A percentile compares a stretch with the other conserved stretches of the same genome.
Conservation (phyloP, 1,140 invertebrate genomes). For the Atta colombica region DNA sequence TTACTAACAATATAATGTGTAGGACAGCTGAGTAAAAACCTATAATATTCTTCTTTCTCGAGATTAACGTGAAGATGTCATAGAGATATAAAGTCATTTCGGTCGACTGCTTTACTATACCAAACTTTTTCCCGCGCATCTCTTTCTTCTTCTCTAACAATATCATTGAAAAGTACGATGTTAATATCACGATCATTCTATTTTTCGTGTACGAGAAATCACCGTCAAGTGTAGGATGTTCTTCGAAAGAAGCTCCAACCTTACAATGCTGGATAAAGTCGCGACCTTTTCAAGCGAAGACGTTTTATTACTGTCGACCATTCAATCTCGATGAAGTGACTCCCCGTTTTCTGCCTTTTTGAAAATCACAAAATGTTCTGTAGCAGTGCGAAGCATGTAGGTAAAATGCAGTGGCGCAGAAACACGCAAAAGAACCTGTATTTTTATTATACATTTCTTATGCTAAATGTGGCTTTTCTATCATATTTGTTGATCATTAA, state of each 20-base stretch:
- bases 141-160: slow-evolving; percentile 53
- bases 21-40: not conserved
- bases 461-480: slow-evolving; percentile 1
- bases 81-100: slow-evolving; percentile 65
- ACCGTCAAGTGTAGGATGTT: slow-evolving; percentile 46
- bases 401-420: slow-evolving; percentile 37
- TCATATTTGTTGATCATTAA: slow-evolving; percentile 9
- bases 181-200: slow-evolving; percentile 63
- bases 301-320: slow-evolving; percentile 65
- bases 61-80: slow-evolving; percentile 64
- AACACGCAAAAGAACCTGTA: not conserved
- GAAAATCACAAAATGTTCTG: slow-evolving; percentile 44
- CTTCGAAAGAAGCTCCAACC: slow-evolving; percentile 18
- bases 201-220: slow-evolving; percentile 55
- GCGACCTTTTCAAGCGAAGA: slow-evolving; percentile 64
- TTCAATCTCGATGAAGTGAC: slow-evolving; percentile 64
- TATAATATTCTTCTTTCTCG: slow-evolving; percentile 21
- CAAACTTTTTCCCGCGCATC: slow-evolving; percentile 51
- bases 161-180: slow-evolving; percentile 32
- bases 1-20: not conserved
- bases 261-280: slow-evolving; percentile 59
- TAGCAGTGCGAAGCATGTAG: not conserved
- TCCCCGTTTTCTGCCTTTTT: slow-evolving; percentile 48
- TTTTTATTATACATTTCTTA: not conserved
- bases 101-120: slow-evolving; percentile 69